Conservation (phyloP, 1,140 invertebrate genomes). For the Drosophila burlai region DNA sequence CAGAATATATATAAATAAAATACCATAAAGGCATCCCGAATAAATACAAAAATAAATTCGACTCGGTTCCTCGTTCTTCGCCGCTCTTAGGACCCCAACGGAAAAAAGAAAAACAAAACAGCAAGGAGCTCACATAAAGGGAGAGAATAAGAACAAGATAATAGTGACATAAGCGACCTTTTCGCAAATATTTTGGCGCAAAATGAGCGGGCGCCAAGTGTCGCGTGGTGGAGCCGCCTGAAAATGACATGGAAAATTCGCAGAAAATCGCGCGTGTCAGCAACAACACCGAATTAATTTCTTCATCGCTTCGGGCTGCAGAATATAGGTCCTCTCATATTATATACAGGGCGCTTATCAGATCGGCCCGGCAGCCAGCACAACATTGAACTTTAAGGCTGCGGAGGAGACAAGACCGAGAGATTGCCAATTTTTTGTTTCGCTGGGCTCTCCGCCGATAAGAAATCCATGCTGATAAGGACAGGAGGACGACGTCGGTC, state of each 20-base stretch:
- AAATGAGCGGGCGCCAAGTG: conserved; percentile 58
- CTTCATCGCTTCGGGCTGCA: conserved; percentile 12
- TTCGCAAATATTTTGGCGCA: conserved; percentile 70
- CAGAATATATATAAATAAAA: conserved; percentile 31
- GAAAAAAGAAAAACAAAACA: conserved; percentile 6
- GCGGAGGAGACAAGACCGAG: conserved; percentile 60
- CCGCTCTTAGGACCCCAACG: conserved; percentile 9
- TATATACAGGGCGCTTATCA: conserved; percentile 52
- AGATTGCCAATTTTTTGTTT: conserved; percentile 47
- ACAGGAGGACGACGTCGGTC: conserved; percentile 26
- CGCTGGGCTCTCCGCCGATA: conserved; percentile 52
- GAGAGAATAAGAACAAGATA: conserved; percentile 25
- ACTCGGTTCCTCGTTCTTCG: conserved; percentile 20
- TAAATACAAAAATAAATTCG: conserved; percentile 47
- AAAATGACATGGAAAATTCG: conserved; percentile 85
- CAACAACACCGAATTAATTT: conserved; percentile 39
- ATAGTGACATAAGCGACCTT: conserved; percentile 51
- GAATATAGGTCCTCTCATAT: neutral
- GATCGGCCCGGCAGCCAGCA: conserved; percentile 36
- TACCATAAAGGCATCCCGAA: conserved; percentile 29
- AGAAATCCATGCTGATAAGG: conserved; percentile 70
- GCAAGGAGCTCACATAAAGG: conserved; percentile 1
- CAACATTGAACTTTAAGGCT: conserved; percentile 56
- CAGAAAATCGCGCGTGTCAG: conserved; percentile 74
- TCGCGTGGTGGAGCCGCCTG: conserved; percentile 48